Evolutionary conservation across 2,797 vertebrate genomes (phyloP), one percentile per base, ranked within the genome.

Genomic region (Phrynocephalus vlangalii): DNA sequence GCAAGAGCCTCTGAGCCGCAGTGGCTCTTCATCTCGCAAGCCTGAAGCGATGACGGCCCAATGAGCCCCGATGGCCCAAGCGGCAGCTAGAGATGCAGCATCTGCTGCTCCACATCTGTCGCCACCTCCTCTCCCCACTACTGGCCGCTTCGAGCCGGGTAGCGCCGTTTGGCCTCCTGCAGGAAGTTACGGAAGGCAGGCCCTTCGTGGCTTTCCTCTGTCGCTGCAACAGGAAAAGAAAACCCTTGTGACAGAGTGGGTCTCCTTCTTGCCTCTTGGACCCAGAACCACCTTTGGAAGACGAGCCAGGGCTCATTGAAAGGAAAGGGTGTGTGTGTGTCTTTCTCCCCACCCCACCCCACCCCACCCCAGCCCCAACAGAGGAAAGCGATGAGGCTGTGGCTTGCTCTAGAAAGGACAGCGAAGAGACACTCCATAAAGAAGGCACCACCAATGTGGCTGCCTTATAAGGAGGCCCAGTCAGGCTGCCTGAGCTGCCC

Each of bases 101-200:
- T 8, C 11, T 7, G 3, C 66, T 28, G 13, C 56, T 52, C 30
- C 52, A 79, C 24, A 81, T 30, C 9, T 52, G 52, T 75, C 13
- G 52, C n/a, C 1, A 26, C 7, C 18, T 79, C 26, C 80, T 22
- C 6, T 15, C 70, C 9, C 38, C 26, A 30, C 33, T 94, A 92
- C 50, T 94, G 97, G 71, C 88, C 96, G 92, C 96, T 97, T 84
- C 96, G 97, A 79, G 96, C 96, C 92, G 97, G 96, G 89, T 98
- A 97, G 71, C 97, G 97, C 90, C 97, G 93, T 92, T 92, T 95
- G 8, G 97, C 94, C 75, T 98, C 97, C 86, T 97, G 96, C 95
- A 99, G 95, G 92, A 99, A 99, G 94, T 97, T 99, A 86, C 95
- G 96, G 68, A 99, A 99, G 13, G 98, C 97, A 30, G 97, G 95